phyloP scores from a whole-genome alignment of 2,113 vertebrate species.

The Neodon shergylaensis region DNA sequence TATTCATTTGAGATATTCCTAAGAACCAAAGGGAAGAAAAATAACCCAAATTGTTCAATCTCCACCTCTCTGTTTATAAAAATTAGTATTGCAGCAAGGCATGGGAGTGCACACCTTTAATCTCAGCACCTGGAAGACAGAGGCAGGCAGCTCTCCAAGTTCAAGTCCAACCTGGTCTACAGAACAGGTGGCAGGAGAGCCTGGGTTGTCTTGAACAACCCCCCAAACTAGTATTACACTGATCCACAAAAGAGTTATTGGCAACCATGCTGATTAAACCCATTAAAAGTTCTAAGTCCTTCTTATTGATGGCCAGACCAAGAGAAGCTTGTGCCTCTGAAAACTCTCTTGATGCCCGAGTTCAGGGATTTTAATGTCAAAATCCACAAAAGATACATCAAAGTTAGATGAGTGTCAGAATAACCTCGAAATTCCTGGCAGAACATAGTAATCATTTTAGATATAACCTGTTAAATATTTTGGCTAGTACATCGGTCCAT shows the following conservation, averaged over 20 bases:
- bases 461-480: neutral
- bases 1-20: neutral
- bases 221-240: neutral
- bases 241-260: neutral
- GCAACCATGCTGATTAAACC: neutral
- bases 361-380: neutral
- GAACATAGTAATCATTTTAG: neutral
- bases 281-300: neutral
- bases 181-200: neutral
- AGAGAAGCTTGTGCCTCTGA: neutral
- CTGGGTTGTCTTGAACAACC: neutral
- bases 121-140: neutral
- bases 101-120: no score
- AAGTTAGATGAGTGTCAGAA: neutral
- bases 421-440: neutral
- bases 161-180: neutral
- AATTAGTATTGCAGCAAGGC: neutral
- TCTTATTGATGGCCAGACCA: neutral
- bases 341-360: neutral
- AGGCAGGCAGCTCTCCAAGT: neutral
- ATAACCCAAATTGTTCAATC: neutral
- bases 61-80: neutral
- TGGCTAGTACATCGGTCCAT: neutral
- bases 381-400: neutral
- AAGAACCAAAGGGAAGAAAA: neutral